These are phyloP conservation scores for Threskiornis aethiopicus DNA, from an alignment of 2,797 vertebrate species.

Conservation along the genomic window DNA sequence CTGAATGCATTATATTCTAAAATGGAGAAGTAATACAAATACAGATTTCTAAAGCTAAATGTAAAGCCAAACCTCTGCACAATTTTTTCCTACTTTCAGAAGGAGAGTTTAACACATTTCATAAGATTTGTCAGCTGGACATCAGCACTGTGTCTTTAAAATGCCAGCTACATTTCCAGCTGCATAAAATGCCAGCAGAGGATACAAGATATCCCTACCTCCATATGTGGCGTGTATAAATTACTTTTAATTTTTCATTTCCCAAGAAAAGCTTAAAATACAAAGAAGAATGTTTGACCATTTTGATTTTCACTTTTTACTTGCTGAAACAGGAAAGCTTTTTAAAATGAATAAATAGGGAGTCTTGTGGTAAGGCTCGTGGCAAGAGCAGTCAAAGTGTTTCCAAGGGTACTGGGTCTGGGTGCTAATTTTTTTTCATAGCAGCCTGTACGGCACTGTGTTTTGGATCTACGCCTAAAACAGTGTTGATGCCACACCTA, in stretches of 20 bases:
- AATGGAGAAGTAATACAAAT: background rate
- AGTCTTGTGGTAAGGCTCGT: background rate
- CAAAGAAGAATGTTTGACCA: accelerated
- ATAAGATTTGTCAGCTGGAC: background rate
- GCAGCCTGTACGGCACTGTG: background rate
- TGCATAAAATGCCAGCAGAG: background rate
- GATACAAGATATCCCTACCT: background rate
- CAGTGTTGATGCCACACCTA: accelerated
- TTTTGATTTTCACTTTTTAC: background rate
- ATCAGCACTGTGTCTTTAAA: background rate
- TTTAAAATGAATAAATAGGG: background rate
- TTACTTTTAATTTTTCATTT: background rate
- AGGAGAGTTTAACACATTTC: background rate
- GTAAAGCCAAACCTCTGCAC: background rate
- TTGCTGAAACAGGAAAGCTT: background rate
- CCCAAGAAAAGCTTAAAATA: background rate
- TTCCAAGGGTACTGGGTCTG: background rate
- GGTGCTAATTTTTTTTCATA: background rate
- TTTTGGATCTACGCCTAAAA: background rate
- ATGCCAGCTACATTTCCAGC: background rate
- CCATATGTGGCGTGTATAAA: background rate
- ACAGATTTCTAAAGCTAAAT: background rate
- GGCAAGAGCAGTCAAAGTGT: background rate
- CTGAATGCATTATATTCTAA: background rate
- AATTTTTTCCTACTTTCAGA: background rate